A percentile compares a stretch with the other conserved stretches of the same genome.
Evolutionary conservation across 1,140 invertebrate genomes (phyloP).

Genomic region (Oppia nitens): DNA sequence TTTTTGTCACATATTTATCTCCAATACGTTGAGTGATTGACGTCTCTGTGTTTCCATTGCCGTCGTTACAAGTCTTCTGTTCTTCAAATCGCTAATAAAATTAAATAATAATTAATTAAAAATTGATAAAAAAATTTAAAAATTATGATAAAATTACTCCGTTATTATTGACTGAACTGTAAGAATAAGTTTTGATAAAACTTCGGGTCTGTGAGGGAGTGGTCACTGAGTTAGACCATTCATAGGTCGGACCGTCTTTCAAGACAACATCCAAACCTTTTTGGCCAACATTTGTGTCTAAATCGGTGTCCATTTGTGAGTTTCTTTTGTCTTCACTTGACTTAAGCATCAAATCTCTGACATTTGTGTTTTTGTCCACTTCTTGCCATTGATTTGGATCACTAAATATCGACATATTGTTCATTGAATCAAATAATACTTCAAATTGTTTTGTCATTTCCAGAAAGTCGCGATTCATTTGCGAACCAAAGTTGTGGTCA

Average conservation of each 20-base stretch:
- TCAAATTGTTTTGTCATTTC: neutral
- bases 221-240: neutral
- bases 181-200: neutral
- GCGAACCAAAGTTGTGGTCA: constrained; percentile 2
- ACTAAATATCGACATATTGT: neutral
- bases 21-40: neutral
- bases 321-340: neutral
- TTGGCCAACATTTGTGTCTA: neutral
- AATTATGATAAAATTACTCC: neutral
- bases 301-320: neutral
- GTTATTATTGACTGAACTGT: neutral
- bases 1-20: neutral
- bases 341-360: neutral
- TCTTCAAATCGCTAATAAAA: neutral
- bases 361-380: neutral
- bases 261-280: neutral
- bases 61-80: neutral
- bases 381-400: neutral
- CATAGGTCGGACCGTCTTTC: neutral
- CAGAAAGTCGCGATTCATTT: constrained; percentile 6
- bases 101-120: neutral
- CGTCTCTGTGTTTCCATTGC: neutral
- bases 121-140: neutral
- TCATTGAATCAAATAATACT: neutral
- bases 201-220: neutral